These are phyloP conservation scores for Oreochromis aureus DNA, from an alignment of 2,113 vertebrate genomes.

Conservation along the genomic window DNA sequence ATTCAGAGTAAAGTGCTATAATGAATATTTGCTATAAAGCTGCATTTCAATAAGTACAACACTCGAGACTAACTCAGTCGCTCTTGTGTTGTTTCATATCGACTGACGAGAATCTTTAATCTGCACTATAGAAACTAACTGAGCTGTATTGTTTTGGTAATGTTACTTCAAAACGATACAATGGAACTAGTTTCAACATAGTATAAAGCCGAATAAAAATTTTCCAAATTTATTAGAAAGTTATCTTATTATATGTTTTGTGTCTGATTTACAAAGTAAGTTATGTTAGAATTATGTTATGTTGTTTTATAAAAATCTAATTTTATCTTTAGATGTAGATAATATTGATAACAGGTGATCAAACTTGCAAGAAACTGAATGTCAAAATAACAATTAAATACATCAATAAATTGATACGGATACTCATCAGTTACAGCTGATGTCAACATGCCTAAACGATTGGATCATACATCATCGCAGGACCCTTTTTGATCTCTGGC, in stretches of 20 bases:
- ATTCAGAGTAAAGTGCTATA: background rate
- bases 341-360: background rate
- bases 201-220: background rate
- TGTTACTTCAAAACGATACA: background rate
- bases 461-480: background rate
- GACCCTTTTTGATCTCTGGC: background rate
- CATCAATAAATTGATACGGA: fast-evolving
- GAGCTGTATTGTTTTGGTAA: background rate
- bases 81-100: background rate
- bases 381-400: background rate
- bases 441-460: background rate
- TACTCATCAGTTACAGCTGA: background rate
- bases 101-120: background rate
- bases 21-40: background rate
- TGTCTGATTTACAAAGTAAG: background rate
- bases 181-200: background rate
- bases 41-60: background rate
- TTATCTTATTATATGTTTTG: background rate
- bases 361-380: background rate
- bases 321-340: fast-evolving
- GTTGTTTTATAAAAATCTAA: fast-evolving
- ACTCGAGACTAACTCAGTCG: background rate
- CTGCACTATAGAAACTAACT: background rate
- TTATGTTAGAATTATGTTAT: background rate
- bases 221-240: background rate